Evolutionary conservation across 2,797 vertebrate species (phyloP).

Genomic region (Lepus townsendii): DNA sequence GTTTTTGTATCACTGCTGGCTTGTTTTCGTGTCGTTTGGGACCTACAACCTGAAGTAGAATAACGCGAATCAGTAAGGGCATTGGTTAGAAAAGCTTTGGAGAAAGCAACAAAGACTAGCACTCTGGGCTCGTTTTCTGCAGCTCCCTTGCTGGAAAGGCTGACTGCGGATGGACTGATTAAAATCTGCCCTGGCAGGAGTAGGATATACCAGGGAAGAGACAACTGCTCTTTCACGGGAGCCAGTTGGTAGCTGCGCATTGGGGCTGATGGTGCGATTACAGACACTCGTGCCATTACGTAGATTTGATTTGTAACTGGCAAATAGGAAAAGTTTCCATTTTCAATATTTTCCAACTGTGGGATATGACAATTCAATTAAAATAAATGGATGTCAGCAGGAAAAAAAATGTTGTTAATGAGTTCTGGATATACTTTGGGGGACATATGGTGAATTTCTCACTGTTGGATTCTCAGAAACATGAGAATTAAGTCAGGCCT

Average conservation of each 20-base stretch:
- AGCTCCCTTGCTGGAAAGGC: not conserved
- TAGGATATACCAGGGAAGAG: not conserved
- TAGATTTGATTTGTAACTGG: slow-evolving; percentile 58
- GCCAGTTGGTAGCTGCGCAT: not conserved
- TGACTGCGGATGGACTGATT: not conserved
- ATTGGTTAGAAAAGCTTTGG: not conserved
- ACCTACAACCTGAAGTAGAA: slow-evolving; percentile 8
- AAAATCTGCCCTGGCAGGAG: slow-evolving; percentile 41
- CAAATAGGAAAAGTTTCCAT: not conserved
- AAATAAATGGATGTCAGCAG: not conserved
- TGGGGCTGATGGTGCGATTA: not conserved
- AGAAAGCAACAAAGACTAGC: not conserved
- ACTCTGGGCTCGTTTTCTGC: not conserved
- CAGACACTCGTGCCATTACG: not conserved
- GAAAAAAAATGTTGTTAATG: not conserved
- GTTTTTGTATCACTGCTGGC: not conserved
- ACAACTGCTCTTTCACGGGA: not conserved
- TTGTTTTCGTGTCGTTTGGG: not conserved
- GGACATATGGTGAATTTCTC: not conserved
- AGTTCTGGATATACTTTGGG: not conserved
- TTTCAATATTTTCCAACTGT: not conserved
- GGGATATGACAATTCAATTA: not conserved
- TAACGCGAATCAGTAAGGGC: not conserved
- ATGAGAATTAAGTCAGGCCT: not conserved
- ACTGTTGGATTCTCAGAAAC: not conserved